Evolutionary conservation across 2,797 vertebrate species (phyloP), one percentile per base, ranked within the genome.

Genomic region (Argentina silus): DNA sequence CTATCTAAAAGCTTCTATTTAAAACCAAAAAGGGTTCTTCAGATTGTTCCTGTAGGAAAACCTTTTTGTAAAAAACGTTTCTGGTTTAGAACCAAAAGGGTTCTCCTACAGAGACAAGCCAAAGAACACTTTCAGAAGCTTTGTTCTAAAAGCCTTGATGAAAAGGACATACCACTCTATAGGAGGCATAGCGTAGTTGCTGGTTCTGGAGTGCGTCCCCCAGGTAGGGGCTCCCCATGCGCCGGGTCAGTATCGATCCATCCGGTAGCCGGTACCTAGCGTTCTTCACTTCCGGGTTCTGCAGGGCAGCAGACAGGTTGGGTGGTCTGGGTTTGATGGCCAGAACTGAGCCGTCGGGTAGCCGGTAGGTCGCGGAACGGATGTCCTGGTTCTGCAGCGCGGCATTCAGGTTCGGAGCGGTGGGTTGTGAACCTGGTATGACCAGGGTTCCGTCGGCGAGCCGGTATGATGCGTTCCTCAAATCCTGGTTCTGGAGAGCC

Each of bases 161-260:
- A 36, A 4, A 36, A 36, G 27, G 27, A 36, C 27, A 36, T 36
- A 12, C 57, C 11, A 4, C 23, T 23, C 90, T 88, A 78, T 94
- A 93, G 6, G 93, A 94, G 57, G 93, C 93, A 44, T 92, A 93
- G 69, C 92, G 94, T 27, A 95, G 81, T 6, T 93, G 84, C 80
- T 91, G 83, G 75, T 94, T 93, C 76, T 91, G 89, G 61, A 95
- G 75, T 53, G 91, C 91, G 21, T 94, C 86, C 3, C 68, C 69
- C 67, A 94, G 59, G 0, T 53, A 77, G 43, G 94, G 94, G 67
- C 88, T 88, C 65, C 89, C 86, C 79, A 94, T 94, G 15, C 80
- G 87, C 14, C 91, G 89, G 11, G 84, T 69, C 9, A 95, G 63
- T 0, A 72, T 0, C 43, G 92, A 93, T 44, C 75, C 78, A 0